Conservation (phyloP, 1,140 invertebrate genomes). For the Sipha flava region DNA sequence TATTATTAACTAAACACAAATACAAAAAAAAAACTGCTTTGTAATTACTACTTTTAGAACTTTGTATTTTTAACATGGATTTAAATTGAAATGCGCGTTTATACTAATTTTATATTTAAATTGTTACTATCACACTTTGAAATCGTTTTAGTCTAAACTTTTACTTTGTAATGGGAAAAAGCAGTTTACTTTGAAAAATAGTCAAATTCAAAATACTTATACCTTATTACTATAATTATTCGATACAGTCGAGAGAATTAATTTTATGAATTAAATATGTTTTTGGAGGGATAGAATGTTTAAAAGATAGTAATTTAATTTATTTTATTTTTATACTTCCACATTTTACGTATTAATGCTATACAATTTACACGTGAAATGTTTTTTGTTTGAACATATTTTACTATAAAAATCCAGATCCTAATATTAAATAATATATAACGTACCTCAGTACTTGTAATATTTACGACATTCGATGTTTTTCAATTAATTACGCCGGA, state of each 20-base stretch:
- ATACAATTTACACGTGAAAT: not conserved
- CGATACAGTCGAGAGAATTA: not conserved
- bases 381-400: not conserved
- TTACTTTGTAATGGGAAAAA: not conserved
- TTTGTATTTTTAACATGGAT: not conserved
- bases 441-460: not conserved
- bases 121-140: not conserved
- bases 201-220: not conserved
- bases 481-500: not conserved
- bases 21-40: not conserved
- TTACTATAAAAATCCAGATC: not conserved
- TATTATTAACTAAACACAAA: not conserved
- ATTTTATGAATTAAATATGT: not conserved
- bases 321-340: not conserved
- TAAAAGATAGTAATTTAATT: not conserved
- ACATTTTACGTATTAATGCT: not conserved
- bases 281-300: not conserved
- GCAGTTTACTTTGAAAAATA: not conserved
- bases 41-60: not conserved
- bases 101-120: constrained; percentile 4
- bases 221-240: not conserved
- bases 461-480: not conserved
- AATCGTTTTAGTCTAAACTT: constrained; percentile 5
- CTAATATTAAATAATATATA: not conserved
- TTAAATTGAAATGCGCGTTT: not conserved